These are phyloP conservation scores for Oncopeltus fasciatus DNA, from an alignment of 1,140 invertebrate species.

Conservation along the genomic window DNA sequence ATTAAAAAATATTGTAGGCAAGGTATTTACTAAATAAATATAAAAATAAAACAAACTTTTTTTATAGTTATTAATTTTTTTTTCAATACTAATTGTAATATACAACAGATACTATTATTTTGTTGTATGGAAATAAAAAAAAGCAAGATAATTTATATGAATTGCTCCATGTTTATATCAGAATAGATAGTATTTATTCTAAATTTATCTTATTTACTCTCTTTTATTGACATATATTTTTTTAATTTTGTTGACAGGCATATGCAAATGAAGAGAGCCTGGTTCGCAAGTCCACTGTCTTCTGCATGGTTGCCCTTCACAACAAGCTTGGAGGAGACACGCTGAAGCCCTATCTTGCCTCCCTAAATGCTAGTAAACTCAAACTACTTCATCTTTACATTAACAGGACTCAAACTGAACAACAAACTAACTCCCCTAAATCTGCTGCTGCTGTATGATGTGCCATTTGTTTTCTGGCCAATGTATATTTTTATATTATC, in stretches of 20 bases:
- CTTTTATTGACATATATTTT: too few species aligned
- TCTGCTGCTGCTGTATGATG: slow-evolving; percentile 3
- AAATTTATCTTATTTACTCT: too few species aligned
- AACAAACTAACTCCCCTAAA: slow-evolving; percentile 27
- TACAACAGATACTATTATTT: too few species aligned
- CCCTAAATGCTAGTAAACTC: slow-evolving; percentile 70
- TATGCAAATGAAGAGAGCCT: slow-evolving; percentile 77
- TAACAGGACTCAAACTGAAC: slow-evolving; percentile 39
- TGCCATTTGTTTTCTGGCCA: neutral
- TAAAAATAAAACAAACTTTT: too few species aligned
- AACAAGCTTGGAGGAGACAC: slow-evolving; percentile 67
- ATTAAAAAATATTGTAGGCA: too few species aligned
- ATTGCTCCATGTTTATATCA: too few species aligned
- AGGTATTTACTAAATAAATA: too few species aligned
- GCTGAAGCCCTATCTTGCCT: slow-evolving; percentile 60
- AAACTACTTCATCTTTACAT: slow-evolving; percentile 61
- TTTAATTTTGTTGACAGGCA: slow-evolving; percentile 52
- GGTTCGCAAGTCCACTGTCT: slow-evolving; percentile 84
- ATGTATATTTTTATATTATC: slow-evolving; percentile 6
- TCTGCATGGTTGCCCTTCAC: slow-evolving; percentile 88
- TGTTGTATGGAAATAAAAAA: too few species aligned
- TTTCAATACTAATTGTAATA: too few species aligned
- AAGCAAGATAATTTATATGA: too few species aligned
- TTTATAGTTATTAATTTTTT: too few species aligned
- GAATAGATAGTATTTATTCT: too few species aligned